A percentile compares a stretch with the other conserved stretches of the same genome.
phyloP scores from a whole-genome alignment of 1,140 invertebrate species.

The Drosophila hydei region DNA sequence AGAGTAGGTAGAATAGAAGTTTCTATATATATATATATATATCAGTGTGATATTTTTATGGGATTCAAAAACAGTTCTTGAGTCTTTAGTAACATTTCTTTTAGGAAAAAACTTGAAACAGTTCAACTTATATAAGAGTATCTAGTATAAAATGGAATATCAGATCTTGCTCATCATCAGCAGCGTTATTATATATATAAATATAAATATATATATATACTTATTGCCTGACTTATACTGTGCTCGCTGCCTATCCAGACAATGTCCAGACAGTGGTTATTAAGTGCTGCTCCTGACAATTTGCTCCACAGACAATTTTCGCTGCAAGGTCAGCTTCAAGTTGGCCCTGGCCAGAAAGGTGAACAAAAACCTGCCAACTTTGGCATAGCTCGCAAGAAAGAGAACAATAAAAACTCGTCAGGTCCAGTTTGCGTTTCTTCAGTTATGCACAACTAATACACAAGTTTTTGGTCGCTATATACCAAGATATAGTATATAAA shows the following conservation, averaged over 20 bases:
- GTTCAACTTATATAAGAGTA: background rate
- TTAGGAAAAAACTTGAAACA: too few species aligned
- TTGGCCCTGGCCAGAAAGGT: conserved; percentile 32
- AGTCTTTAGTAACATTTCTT: too few species aligned
- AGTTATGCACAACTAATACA: background rate
- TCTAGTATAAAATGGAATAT: background rate
- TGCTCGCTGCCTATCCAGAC: conserved; percentile 1
- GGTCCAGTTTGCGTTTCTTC: conserved; percentile 33
- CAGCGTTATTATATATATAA: background rate
- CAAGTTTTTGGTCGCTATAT: conserved; percentile 15
- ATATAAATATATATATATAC: background rate
- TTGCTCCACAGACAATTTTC: conserved; percentile 4
- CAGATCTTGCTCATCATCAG: background rate
- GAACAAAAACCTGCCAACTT: conserved; percentile 36
- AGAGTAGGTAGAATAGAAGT: too few species aligned
- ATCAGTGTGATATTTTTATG: too few species aligned
- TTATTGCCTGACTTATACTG: background rate
- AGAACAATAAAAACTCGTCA: conserved; percentile 1
- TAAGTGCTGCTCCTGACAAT: conserved; percentile 6
- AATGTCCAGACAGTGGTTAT: conserved; percentile 13
- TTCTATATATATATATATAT: too few species aligned
- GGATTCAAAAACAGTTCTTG: too few species aligned
- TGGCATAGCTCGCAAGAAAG: conserved; percentile 21
- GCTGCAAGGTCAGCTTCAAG: conserved; percentile 40
- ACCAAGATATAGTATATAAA: background rate